Percentiles rank a stretch among this genome's conserved stretches.
phyloP scores from a whole-genome alignment of 1,140 invertebrate species.

The Drosophila nebulosa region DNA sequence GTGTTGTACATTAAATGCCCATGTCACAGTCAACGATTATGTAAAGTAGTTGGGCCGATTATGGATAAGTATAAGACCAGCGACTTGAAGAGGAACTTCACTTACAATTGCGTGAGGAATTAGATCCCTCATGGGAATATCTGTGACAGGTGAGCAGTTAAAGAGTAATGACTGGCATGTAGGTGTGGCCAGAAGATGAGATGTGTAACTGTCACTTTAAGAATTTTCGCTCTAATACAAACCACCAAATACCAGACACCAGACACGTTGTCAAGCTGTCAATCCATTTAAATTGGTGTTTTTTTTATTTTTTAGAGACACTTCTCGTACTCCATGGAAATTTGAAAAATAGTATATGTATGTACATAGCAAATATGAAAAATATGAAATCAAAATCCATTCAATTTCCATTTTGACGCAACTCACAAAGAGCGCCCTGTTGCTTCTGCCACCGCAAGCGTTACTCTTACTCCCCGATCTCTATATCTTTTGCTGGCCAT shows the following conservation, averaged over 20 bases:
- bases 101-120: conserved; percentile 16
- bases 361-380: conserved; percentile 24
- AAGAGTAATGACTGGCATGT: not conserved
- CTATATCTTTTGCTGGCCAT: not conserved
- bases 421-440: conserved; percentile 13
- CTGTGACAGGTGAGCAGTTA: not conserved
- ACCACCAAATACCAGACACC: not conserved
- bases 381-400: conserved; percentile 61
- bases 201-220: not conserved
- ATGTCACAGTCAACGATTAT: conserved; percentile 71
- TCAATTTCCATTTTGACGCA: conserved; percentile 38
- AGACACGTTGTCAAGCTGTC: not conserved
- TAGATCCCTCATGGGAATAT: conserved; percentile 7
- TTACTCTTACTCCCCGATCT: not conserved
- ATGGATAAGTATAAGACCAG: conserved; percentile 32
- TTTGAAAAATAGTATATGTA: conserved; percentile 7
- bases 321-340: conserved; percentile 8
- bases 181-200: not conserved
- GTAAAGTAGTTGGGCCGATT: conserved; percentile 58
- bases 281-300: not conserved
- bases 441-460: not conserved
- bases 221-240: not conserved
- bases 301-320: too few species aligned
- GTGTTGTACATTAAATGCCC: conserved; percentile 60
- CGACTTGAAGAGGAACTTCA: conserved; percentile 19